Evolutionary conservation across 2,113 vertebrate species (phyloP).

Genomic region (Columba livia): DNA sequence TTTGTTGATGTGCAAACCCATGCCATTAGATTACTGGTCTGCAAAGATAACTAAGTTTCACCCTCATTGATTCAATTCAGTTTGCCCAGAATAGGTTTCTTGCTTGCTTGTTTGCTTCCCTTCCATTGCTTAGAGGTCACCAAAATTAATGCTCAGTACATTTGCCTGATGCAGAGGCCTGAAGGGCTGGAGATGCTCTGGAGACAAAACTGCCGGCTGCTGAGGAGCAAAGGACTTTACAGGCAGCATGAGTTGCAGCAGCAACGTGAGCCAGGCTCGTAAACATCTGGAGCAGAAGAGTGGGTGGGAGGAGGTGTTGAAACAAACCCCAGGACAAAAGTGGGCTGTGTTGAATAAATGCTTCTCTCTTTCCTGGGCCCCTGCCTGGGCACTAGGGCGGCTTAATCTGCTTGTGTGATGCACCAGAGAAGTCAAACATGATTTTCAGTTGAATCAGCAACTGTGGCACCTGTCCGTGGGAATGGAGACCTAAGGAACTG

Average conservation of each 20-base stretch:
- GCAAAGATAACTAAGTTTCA: neutral
- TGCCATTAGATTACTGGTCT: neutral
- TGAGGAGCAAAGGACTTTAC: neutral
- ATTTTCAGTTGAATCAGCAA: neutral
- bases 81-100: neutral
- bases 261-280: fast-evolving
- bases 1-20: neutral
- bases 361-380: neutral
- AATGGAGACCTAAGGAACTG: neutral
- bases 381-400: too few relatives aligned
- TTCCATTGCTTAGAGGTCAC: neutral
- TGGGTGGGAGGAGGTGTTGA: neutral
- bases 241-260: neutral
- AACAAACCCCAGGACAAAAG: neutral
- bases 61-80: neutral
- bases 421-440: neutral
- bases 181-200: neutral
- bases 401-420: neutral
- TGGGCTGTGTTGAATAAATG: neutral
- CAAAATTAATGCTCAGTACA: neutral
- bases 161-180: neutral
- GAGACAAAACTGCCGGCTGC: neutral
- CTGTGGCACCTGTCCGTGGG: neutral
- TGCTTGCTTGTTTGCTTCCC: neutral
- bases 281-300: neutral